phyloP scores from a whole-genome alignment of 2,113 vertebrate genomes.

The Ivindomyrus marchei region DNA sequence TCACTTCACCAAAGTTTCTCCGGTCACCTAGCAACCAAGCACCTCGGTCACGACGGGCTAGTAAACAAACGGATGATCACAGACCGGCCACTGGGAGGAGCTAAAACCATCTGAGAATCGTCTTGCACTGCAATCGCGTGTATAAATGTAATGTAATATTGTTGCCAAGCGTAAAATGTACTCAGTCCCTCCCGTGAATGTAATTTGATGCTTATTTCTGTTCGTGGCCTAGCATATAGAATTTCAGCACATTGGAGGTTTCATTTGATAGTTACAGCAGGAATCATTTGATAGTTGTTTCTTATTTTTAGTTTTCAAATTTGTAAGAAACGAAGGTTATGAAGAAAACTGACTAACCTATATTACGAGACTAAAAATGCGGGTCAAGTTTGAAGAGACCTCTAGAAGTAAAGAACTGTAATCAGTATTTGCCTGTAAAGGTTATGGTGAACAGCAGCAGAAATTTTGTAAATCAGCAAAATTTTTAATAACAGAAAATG shows the following conservation, averaged over 20 bases:
- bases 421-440: neutral
- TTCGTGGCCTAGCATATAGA: neutral
- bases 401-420: neutral
- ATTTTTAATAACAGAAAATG: neutral
- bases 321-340: neutral
- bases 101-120: neutral
- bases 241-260: neutral
- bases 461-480: neutral
- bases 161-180: neutral
- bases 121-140: neutral
- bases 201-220: neutral
- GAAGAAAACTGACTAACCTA: neutral
- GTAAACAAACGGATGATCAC: neutral
- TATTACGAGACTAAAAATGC: neutral
- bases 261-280: neutral
- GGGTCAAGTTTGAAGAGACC: neutral
- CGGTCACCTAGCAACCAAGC: constrained; percentile 8
- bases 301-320: neutral
- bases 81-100: neutral
- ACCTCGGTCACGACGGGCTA: neutral
- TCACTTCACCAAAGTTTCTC: neutral
- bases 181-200: neutral
- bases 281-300: neutral
- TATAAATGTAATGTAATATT: neutral
- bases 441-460: neutral